Base-by-base conservation (phyloP, 2,888 invertebrate species). In the Hipparchia sbordonii region DNA sequence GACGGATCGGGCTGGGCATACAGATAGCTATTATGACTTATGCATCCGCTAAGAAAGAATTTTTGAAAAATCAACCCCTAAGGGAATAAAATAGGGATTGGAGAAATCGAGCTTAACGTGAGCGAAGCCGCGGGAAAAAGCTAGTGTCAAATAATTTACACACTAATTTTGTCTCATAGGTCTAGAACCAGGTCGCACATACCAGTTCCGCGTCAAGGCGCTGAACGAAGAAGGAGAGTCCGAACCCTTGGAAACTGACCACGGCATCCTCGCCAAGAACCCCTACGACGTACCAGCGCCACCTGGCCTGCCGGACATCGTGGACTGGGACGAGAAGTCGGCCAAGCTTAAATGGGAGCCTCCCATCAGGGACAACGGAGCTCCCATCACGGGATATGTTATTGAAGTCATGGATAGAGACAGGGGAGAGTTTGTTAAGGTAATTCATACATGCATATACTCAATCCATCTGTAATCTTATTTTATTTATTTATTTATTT, bases 151-250 rank as follows among this genome's bases (percentile, higher is more conserved):
- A 7, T 52, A 65, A 33, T 9, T 33, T 12, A 65, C 13, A 8
- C 57, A 57, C n/a, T 59, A 48, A 7, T 48, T 52, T 51, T 69
- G 1, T n/a, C n/a, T 7, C 2, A 9, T 89, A 89, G 99, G 98
- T 60, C 94, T 99, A 12, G 98, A 98, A 89, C 98, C 98, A 71
- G 98, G 98, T 78, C 98, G 98, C 88, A 97, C 98, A 75, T 99
- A 99, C 92, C 97, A 99, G 87, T 99, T 99, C 96, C 96, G 99
- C 74, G 98, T 99, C 0, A 98, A 98, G 84, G 99, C 99, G 7
- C 96, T 98, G 9, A 99, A 99, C 89, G 98, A 98, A 84, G 98
- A 99, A 88, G 99, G 99, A 5, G 98, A 98, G 88, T 99, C 99
- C 0, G 99, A 99, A 82, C 98, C 99, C 6, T 91, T 99, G 63